Percentiles rank a stretch among this genome's conserved stretches.
Evolutionary conservation across 2,797 vertebrate genomes (phyloP).

Genomic region (Acipenser ruthenus): DNA sequence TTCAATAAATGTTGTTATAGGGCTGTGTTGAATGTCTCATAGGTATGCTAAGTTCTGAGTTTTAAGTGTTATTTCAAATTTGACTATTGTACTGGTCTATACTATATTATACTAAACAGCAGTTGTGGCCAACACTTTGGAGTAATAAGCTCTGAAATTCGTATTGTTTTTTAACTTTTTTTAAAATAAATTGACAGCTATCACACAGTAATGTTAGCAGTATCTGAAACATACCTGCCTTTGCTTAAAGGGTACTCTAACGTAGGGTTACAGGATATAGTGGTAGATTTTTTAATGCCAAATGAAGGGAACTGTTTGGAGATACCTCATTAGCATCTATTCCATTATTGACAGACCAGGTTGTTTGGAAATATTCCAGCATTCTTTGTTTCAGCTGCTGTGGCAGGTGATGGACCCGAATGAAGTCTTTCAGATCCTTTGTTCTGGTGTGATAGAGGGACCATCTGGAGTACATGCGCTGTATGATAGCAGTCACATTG

Average conservation of each 20-base stretch:
- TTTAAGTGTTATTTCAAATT: no score
- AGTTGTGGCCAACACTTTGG: no score
- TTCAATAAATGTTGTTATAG: no score
- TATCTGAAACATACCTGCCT: background rate
- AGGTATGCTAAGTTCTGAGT: no score
- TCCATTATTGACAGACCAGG: conserved; percentile 67
- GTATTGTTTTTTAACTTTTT: conserved; percentile 8
- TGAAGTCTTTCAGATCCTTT: conserved; percentile 95
- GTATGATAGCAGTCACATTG: conserved; percentile 95
- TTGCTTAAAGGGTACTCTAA: background rate
- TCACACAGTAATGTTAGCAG: no score
- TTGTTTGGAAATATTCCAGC: conserved; percentile 74
- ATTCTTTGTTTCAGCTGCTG: conserved; percentile 93
- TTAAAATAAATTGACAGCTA: no score
- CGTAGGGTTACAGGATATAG: no score
- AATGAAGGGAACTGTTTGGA: background rate
- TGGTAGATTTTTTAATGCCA: background rate
- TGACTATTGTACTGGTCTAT: no score
- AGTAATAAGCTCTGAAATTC: conserved; percentile 33
- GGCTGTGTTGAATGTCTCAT: no score
- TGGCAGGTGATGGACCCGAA: conserved; percentile 89
- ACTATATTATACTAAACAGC: no score
- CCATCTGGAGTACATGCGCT: conserved; percentile 96
- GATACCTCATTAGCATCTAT: conserved; percentile 72
- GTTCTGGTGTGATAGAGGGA: conserved; percentile 95